Conservation (phyloP, 2,113 vertebrate species). For the Maylandia zebra region DNA sequence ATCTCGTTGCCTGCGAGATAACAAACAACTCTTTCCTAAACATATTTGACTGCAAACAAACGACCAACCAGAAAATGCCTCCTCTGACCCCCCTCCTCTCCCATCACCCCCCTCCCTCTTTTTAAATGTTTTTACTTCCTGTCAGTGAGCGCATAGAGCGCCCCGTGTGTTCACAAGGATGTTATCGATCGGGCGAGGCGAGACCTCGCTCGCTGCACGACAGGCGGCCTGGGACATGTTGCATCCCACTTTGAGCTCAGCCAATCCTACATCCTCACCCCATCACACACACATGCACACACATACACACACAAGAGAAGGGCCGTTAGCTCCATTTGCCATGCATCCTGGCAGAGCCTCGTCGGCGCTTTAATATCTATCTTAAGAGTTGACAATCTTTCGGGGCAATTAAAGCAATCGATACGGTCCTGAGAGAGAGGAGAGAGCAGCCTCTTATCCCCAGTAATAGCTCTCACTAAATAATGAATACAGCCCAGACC, state of each 20-base stretch:
- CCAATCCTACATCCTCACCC: constrained; percentile 17
- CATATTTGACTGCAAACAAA: constrained; percentile 33
- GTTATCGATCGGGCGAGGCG: constrained; percentile 54
- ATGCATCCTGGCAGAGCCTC: constrained; percentile 52
- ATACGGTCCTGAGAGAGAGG: constrained; percentile 65
- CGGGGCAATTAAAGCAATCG: constrained; percentile 77
- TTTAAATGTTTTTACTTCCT: constrained; percentile 7
- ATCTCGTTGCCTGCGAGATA: background rate
- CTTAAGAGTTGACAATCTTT: constrained; percentile 79
- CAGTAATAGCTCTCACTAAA: constrained; percentile 77
- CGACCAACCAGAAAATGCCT: background rate
- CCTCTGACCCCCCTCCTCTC: background rate
- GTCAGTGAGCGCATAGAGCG: constrained; percentile 21
- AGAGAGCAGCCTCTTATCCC: constrained; percentile 73
- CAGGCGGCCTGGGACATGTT: constrained; percentile 55
- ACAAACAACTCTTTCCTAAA: constrained; percentile 31
- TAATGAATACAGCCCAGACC: constrained; percentile 67
- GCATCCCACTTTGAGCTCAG: constrained; percentile 18
- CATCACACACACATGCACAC: background rate
- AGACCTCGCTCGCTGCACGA: constrained; percentile 28
- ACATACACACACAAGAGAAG: background rate
- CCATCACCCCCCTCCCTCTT: background rate
- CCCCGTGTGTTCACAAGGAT: constrained; percentile 52
- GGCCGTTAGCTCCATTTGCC: constrained; percentile 49
- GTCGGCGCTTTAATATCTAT: constrained; percentile 72